Evolutionary conservation across 2,113 vertebrate genomes (phyloP).

Genomic region (Muntiacus muntjak): DNA sequence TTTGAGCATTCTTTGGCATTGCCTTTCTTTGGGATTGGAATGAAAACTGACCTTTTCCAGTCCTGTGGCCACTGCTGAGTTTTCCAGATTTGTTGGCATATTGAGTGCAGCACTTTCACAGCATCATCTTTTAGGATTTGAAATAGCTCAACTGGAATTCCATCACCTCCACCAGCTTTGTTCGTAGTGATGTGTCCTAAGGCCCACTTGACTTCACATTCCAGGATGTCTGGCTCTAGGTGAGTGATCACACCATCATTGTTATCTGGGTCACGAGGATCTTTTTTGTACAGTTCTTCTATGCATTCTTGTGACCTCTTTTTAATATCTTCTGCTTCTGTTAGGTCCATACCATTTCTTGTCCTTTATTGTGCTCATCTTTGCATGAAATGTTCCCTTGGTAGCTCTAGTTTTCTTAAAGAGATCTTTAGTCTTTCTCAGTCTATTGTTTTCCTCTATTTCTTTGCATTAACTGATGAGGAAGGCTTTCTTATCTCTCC

Average conservation of each 20-base stretch:
- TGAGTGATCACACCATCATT: neutral
- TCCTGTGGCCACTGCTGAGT: neutral
- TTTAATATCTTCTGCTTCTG: too few relatives aligned
- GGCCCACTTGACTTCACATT: neutral
- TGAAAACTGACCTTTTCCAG: neutral
- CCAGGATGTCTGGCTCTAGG: neutral
- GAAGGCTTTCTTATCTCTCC: neutral
- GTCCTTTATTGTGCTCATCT: too few relatives aligned
- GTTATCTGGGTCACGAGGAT: neutral
- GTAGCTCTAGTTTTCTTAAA: neutral
- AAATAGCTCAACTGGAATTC: neutral
- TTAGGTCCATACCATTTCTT: too few relatives aligned
- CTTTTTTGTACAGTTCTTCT: neutral
- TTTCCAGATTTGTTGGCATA: neutral
- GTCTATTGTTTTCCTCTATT: neutral
- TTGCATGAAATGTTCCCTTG: too few relatives aligned
- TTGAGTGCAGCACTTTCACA: neutral
- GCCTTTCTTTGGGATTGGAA: neutral
- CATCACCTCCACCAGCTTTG: neutral
- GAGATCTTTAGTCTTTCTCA: neutral
- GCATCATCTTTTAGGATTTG: neutral
- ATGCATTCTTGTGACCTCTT: neutral
- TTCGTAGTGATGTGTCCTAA: accelerated
- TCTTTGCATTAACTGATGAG: neutral
- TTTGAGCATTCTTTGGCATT: neutral